A percentile compares a stretch with the other conserved stretches of the same genome.
Evolutionary conservation across 2,888 invertebrate species (phyloP).

Genomic region (Leucophenga montana): DNA sequence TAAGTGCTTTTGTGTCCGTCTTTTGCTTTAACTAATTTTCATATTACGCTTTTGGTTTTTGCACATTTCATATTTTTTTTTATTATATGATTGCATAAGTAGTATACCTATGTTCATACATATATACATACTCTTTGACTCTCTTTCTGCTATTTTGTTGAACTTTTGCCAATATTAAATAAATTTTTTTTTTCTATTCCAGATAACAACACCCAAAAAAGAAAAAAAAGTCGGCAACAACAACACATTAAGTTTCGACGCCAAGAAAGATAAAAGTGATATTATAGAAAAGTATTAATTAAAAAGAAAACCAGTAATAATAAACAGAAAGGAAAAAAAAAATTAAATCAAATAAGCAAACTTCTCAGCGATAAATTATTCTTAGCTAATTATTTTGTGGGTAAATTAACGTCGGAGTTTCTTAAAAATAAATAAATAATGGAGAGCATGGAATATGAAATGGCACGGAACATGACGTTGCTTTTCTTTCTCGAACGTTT

Average conservation of each 20-base stretch:
- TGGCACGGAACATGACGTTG: slow-evolving; percentile 94
- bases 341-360: slow-evolving; percentile 20
- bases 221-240: slow-evolving; percentile 34
- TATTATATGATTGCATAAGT: slow-evolving; percentile 34
- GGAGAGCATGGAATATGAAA: slow-evolving; percentile 96
- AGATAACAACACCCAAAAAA: slow-evolving; percentile 58
- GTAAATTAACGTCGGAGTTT: slow-evolving; percentile 6
- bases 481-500: slow-evolving; percentile 98
- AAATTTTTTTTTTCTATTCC: slow-evolving; percentile 37
- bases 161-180: slow-evolving; percentile 5
- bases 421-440: slow-evolving; percentile 73
- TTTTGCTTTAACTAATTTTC: slow-evolving; percentile 22
- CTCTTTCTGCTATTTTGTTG: slow-evolving; percentile 16
- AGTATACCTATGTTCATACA: too few relatives aligned
- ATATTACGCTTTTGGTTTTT: slow-evolving; percentile 39
- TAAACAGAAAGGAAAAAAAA: slow-evolving; percentile 18
- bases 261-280: slow-evolving; percentile 11
- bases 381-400: too few relatives aligned
- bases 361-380: background rate
- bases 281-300: slow-evolving; percentile 37
- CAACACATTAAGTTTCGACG: slow-evolving; percentile 24
- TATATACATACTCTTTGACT: slow-evolving; percentile 28
- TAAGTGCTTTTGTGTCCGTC: background rate
- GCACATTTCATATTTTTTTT: slow-evolving; percentile 23
- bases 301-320: slow-evolving; percentile 33